Evolutionary conservation across 2,888 invertebrate species (phyloP).

Genomic region (Ametastegia equiseti): DNA sequence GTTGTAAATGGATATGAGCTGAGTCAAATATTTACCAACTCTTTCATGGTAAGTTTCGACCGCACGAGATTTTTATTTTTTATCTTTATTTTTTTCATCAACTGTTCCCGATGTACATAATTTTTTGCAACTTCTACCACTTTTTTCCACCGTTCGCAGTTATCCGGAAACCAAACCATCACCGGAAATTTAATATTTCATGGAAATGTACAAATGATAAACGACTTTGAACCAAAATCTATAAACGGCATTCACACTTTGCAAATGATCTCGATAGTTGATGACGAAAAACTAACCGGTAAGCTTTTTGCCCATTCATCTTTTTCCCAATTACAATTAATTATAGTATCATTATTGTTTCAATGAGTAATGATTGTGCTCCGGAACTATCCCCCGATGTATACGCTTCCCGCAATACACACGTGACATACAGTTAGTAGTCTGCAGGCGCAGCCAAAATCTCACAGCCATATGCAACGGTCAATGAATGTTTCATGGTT

Average conservation of each 20-base stretch:
- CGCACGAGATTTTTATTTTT: slow-evolving; percentile 9
- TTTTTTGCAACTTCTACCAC: not conserved
- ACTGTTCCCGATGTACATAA: not conserved
- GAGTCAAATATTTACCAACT: slow-evolving; percentile 75
- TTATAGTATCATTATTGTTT: not conserved
- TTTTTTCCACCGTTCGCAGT: slow-evolving; percentile 56
- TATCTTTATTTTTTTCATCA: not conserved
- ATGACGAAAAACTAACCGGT: slow-evolving; percentile 61
- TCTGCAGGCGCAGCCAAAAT: not conserved
- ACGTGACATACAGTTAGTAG: not conserved
- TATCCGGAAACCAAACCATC: slow-evolving; percentile 61
- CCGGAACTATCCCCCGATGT: not conserved
- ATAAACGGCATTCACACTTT: slow-evolving; percentile 62
- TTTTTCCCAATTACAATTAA: not conserved
- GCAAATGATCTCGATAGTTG: slow-evolving; percentile 55
- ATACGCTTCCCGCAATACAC: slow-evolving; percentile 2
- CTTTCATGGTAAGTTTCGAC: slow-evolving; percentile 76
- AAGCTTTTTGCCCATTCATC: slow-evolving; percentile 2
- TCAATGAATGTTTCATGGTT: not conserved
- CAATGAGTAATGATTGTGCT: not conserved
- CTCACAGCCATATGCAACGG: not conserved
- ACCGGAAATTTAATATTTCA: slow-evolving; percentile 61
- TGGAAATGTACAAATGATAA: slow-evolving; percentile 55
- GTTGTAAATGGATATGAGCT: slow-evolving; percentile 76
- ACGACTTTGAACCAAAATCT: slow-evolving; percentile 58